Percentiles rank a stretch among this genome's conserved stretches.
phyloP scores from a whole-genome alignment of 2,113 vertebrate genomes.

The Muntiacus reevesi region DNA sequence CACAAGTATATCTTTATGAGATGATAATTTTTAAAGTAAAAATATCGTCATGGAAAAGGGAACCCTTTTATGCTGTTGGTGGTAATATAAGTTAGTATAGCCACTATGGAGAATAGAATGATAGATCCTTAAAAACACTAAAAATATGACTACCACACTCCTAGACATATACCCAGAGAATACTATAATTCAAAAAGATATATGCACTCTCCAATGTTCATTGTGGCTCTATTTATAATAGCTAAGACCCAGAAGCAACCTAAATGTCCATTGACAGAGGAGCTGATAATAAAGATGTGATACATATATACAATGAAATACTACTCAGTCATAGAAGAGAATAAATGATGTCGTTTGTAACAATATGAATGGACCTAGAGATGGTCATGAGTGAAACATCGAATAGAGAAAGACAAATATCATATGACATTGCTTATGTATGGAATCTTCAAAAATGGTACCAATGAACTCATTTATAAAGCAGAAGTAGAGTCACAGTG shows the following conservation, averaged over 20 bases:
- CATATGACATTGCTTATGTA: not conserved
- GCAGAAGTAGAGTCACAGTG: not conserved
- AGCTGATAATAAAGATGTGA: not conserved
- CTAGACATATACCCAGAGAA: not conserved
- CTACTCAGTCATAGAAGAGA: not conserved
- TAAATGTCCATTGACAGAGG: not conserved
- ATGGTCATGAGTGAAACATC: rapidly evolving
- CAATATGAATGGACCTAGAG: not conserved
- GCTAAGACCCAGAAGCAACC: not conserved
- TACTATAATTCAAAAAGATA: not conserved
- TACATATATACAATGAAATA: not conserved
- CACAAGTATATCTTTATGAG: not conserved
- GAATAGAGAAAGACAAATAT: not conserved
- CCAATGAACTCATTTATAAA: not conserved
- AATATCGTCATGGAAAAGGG: not conserved
- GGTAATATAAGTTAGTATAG: not conserved
- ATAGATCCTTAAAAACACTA: not conserved
- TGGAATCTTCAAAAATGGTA: not conserved
- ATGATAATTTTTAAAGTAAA: not conserved
- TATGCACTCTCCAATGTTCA: not conserved
- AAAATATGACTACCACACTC: not conserved
- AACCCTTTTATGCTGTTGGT: not conserved
- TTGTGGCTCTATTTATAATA: not conserved
- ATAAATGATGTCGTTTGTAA: not conserved
- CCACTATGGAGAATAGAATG: not conserved